Percentiles rank a stretch among this genome's conserved stretches.
These are phyloP conservation scores for Euplagia quadripunctaria DNA, from an alignment of 2,888 invertebrate species.

Conservation along the genomic window DNA sequence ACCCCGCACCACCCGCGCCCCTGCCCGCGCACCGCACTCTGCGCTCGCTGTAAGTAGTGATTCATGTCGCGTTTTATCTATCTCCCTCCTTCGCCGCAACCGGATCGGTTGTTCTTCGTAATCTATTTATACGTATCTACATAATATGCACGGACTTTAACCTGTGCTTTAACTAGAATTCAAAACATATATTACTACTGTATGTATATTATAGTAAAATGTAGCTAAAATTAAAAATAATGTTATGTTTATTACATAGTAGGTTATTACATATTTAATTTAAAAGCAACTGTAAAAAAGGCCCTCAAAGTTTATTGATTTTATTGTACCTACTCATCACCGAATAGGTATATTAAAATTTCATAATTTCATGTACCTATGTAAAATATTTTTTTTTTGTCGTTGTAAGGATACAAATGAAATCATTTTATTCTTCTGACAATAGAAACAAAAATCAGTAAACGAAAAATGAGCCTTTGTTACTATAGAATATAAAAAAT, in stretches of 20 bases:
- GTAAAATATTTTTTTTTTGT: too few relatives aligned
- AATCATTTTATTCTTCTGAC: not conserved
- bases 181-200: conserved; percentile 22
- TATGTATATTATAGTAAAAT: not conserved
- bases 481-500: not conserved
- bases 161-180: conserved; percentile 66
- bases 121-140: conserved; percentile 85
- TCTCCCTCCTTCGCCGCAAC: conserved; percentile 87
- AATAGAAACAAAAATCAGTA: not conserved
- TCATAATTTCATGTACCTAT: too few relatives aligned
- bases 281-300: too few relatives aligned
- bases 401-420: not conserved
- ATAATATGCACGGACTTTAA: conserved; percentile 82
- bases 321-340: too few relatives aligned
- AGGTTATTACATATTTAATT: too few relatives aligned
- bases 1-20: conserved; percentile 65
- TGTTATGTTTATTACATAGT: too few relatives aligned
- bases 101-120: conserved; percentile 86
- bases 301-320: too few relatives aligned
- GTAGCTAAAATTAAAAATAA: not conserved
- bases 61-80: conserved; percentile 87
- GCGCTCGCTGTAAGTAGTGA: conserved; percentile 84
- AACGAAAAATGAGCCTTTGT: not conserved
- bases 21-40: conserved; percentile 72
- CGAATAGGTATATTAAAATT: too few relatives aligned